Percentiles rank a stretch among this genome's conserved stretches.
Evolutionary conservation across 1,140 invertebrate genomes (phyloP).

Genomic region (Lepidurus couesii): DNA sequence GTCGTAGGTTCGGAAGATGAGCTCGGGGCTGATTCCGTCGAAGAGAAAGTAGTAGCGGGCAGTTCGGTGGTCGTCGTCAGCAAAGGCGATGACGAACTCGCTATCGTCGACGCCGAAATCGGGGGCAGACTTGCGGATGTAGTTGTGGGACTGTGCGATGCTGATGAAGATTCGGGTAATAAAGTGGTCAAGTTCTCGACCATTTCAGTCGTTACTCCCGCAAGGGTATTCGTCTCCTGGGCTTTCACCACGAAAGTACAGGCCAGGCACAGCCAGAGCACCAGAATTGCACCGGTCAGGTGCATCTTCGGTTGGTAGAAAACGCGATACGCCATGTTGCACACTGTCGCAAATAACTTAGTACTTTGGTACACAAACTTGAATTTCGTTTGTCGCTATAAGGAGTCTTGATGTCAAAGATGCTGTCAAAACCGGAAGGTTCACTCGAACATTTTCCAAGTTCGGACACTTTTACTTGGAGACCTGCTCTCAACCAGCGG

Average conservation of each 20-base stretch:
- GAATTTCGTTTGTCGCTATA: neutral
- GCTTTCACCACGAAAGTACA: neutral
- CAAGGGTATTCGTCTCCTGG: slow-evolving; percentile 1
- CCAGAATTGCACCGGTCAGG: slow-evolving; percentile 7
- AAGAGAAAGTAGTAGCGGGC: neutral
- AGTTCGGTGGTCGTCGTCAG: neutral
- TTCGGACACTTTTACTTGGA: slow-evolving; percentile 22
- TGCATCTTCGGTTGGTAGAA: neutral
- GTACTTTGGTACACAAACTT: neutral
- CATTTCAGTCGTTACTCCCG: neutral
- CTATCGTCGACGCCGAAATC: neutral
- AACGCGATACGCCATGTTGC: neutral
- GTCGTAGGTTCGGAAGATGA: neutral
- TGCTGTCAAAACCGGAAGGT: neutral
- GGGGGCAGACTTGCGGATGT: neutral
- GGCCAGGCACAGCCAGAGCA: slow-evolving; percentile 13
- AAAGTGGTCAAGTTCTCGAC: neutral
- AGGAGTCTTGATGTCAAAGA: neutral
- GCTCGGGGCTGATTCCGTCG: neutral
- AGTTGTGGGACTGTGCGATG: neutral
- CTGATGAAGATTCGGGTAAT: neutral
- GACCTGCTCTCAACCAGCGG: slow-evolving; percentile 11
- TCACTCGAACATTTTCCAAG: slow-evolving; percentile 9
- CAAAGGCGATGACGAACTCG: neutral
- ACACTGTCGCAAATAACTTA: neutral